A percentile compares a stretch with the other conserved stretches of the same genome.
Evolutionary conservation across 2,888 invertebrate genomes (phyloP).

Genomic region (Dyspetes luteomarginatus): DNA sequence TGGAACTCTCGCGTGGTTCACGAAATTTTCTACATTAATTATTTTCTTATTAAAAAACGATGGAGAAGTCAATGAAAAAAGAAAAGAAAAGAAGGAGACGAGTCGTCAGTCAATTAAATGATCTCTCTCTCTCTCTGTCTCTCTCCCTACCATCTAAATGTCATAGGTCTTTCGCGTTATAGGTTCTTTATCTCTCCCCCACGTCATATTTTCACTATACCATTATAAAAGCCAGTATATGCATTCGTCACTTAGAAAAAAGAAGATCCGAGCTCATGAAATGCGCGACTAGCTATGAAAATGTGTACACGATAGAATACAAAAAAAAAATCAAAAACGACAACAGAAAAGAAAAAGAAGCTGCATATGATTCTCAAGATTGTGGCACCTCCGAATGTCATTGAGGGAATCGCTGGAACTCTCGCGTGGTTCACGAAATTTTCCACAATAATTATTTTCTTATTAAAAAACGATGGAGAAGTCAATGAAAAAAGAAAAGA

Average conservation of each 20-base stretch:
- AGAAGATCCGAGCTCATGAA: background rate
- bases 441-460: background rate
- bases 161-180: constrained; percentile 6
- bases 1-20: too few species aligned
- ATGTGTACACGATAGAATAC: background rate
- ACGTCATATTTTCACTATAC: background rate
- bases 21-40: too few species aligned
- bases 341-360: background rate
- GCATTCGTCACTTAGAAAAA: background rate
- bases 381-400: constrained; percentile 23
- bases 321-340: background rate
- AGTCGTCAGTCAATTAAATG: too few species aligned
- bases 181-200: background rate
- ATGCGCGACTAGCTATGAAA: background rate
- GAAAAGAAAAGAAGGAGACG: too few species aligned
- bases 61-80: too few species aligned
- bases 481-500: constrained; percentile 22
- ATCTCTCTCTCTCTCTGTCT: too few species aligned
- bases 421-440: constrained; percentile 1
- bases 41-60: too few species aligned
- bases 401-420: background rate
- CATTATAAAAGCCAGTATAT: background rate
- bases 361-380: background rate
- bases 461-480: constrained; percentile 26
- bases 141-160: constrained; percentile 22